Percentiles rank a stretch among this genome's conserved stretches.
These are phyloP conservation scores for Phocoena phocoena DNA, from an alignment of 2,113 vertebrate species.

Conservation along the genomic window DNA sequence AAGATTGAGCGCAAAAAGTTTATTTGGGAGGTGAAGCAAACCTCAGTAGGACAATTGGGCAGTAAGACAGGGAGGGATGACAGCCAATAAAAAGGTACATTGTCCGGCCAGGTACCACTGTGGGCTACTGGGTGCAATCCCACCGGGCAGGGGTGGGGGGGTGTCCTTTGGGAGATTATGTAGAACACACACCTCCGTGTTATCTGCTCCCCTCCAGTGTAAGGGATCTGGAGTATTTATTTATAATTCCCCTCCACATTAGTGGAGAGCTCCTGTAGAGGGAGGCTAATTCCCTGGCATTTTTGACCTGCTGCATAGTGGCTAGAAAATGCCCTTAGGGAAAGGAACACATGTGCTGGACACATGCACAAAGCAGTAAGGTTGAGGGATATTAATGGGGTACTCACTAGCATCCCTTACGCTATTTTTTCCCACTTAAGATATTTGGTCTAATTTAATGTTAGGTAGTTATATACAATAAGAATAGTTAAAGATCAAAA, in stretches of 20 bases:
- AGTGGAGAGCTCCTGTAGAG: not conserved
- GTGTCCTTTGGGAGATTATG: not conserved
- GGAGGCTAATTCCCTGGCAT: not conserved
- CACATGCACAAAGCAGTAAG: too few relatives aligned
- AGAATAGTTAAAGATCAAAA: not conserved
- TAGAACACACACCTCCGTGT: not conserved
- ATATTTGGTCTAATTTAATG: not conserved
- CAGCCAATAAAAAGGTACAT: not conserved
- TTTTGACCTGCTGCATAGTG: not conserved
- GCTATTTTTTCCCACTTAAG: not conserved
- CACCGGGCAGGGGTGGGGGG: too few relatives aligned
- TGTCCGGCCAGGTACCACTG: not conserved
- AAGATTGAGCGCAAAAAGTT: not conserved
- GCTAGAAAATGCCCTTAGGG: not conserved
- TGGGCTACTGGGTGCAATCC: not conserved
- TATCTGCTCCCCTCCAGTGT: too few relatives aligned
- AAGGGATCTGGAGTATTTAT: not conserved
- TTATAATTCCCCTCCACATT: not conserved
- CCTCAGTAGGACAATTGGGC: not conserved
- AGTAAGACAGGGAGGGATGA: not conserved
- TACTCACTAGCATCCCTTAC: rapidly evolving
- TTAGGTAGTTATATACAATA: slow-evolving; percentile 15
- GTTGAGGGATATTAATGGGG: not conserved
- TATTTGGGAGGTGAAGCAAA: not conserved
- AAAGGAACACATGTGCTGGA: not conserved